Evolutionary conservation across 1,140 invertebrate genomes (phyloP).

Genomic region (Catajapyx aquilonaris): DNA sequence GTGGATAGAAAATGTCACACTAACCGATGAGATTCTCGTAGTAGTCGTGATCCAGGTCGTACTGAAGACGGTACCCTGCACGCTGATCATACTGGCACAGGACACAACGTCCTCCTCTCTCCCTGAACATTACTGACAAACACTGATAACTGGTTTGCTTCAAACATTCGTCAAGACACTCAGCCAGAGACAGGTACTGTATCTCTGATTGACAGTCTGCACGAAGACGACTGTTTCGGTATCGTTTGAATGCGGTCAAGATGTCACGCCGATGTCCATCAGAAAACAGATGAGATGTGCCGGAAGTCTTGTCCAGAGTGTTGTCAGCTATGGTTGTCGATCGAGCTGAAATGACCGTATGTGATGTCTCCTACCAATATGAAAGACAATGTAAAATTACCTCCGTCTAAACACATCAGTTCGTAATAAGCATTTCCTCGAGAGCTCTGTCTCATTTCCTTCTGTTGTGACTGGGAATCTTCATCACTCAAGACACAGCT

Average conservation of each 20-base stretch:
- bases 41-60: slow-evolving; percentile 75
- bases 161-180: slow-evolving; percentile 72
- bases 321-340: background rate
- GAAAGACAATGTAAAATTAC: too few species aligned
- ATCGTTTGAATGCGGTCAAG: slow-evolving; percentile 61
- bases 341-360: background rate
- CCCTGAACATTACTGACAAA: slow-evolving; percentile 66
- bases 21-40: slow-evolving; percentile 79
- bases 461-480: slow-evolving; percentile 65
- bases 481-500: slow-evolving; percentile 72
- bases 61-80: slow-evolving; percentile 68
- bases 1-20: slow-evolving; percentile 25
- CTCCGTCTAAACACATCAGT: slow-evolving; percentile 16
- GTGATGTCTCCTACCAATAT: background rate
- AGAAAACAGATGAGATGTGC: slow-evolving; percentile 55
- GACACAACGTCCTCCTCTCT: slow-evolving; percentile 57
- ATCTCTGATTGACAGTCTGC: slow-evolving; percentile 77
- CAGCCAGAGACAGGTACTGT: slow-evolving; percentile 58
- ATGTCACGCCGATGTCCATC: slow-evolving; percentile 50
- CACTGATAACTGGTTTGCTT: slow-evolving; percentile 72
- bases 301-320: slow-evolving; percentile 33
- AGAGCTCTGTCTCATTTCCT: slow-evolving; percentile 57
- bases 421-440: slow-evolving; percentile 16
- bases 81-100: slow-evolving; percentile 66
- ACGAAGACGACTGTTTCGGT: slow-evolving; percentile 58